A percentile compares a stretch with the other conserved stretches of the same genome.
phyloP scores from a whole-genome alignment of 2,797 vertebrate species.

The Sebastes vulpes region DNA sequence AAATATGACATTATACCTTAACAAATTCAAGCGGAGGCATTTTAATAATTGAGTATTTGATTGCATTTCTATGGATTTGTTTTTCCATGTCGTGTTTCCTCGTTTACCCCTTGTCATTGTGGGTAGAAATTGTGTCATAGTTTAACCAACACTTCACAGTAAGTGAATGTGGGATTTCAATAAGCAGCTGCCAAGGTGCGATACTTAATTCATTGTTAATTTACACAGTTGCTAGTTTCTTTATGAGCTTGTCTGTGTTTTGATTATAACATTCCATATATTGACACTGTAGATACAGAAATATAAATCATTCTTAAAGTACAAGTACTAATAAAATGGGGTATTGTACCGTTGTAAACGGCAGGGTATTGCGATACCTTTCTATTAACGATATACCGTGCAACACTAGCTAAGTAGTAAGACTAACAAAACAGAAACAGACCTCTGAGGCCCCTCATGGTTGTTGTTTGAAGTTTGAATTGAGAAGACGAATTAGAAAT shows the following conservation, averaged over 20 bases:
- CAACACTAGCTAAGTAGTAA: background rate
- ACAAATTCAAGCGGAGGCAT: background rate
- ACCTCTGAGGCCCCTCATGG: background rate
- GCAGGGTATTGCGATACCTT: background rate
- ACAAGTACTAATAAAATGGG: background rate
- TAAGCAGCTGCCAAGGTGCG: background rate
- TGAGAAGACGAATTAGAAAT: background rate
- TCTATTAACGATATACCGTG: background rate
- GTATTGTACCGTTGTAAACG: fast-evolving
- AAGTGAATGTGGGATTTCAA: background rate
- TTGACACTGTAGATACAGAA: background rate
- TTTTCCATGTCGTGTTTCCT: background rate
- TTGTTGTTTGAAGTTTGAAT: slow-evolving; percentile 25
- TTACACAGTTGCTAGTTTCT: background rate
- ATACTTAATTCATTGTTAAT: background rate
- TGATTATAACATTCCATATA: background rate
- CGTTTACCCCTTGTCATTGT: background rate
- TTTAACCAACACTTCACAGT: background rate
- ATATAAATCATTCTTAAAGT: fast-evolving
- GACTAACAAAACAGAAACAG: slow-evolving; percentile 11
- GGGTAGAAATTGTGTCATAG: background rate
- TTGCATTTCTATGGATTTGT: background rate
- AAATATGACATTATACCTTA: background rate
- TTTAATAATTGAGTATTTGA: background rate
- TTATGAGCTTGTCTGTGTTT: background rate